Percentiles rank a stretch among this genome's conserved stretches.
Evolutionary conservation across 2,797 vertebrate species (phyloP).

Genomic region (Oreonectes daqikongensis): DNA sequence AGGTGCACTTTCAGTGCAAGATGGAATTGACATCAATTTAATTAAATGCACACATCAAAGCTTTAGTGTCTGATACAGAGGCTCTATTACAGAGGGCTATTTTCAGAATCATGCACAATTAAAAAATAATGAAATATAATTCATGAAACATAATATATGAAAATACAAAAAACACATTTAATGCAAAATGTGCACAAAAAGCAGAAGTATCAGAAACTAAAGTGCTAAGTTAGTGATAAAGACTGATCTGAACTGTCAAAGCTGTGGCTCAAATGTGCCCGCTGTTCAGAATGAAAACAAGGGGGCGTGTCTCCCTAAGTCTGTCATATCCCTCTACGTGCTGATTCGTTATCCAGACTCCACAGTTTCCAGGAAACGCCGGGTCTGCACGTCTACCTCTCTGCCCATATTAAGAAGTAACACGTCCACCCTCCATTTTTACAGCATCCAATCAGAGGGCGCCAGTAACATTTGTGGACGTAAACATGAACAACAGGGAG

Average conservation of each 20-base stretch:
- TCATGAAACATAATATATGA: too few relatives aligned
- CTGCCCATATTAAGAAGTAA: slow-evolving; percentile 75
- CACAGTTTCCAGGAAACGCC: slow-evolving; percentile 69
- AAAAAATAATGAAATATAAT: background rate
- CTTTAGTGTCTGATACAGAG: background rate
- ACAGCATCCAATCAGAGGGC: slow-evolving; percentile 71
- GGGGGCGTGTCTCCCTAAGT: slow-evolving; percentile 68
- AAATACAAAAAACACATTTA: too few relatives aligned
- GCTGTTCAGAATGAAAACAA: slow-evolving; percentile 58
- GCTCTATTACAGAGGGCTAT: background rate
- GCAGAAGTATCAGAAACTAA: background rate
- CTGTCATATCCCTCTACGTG: slow-evolving; percentile 64
- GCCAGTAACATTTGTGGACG: slow-evolving; percentile 68
- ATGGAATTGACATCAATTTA: too few relatives aligned
- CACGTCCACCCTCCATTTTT: slow-evolving; percentile 69
- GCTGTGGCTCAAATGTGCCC: slow-evolving; percentile 33
- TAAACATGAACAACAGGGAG: slow-evolving; percentile 78
- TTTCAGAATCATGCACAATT: background rate
- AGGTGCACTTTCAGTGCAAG: too few relatives aligned
- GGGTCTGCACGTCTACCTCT: slow-evolving; percentile 67
- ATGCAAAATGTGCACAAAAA: background rate
- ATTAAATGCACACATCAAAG: too few relatives aligned
- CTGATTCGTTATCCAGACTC: slow-evolving; percentile 73
- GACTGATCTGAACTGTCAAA: background rate
- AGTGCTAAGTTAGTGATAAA: slow-evolving; percentile 9